A percentile compares a stretch with the other conserved stretches of the same genome.
Evolutionary conservation across 2,113 vertebrate genomes (phyloP).

Genomic region (Oreochromis tanganicae): DNA sequence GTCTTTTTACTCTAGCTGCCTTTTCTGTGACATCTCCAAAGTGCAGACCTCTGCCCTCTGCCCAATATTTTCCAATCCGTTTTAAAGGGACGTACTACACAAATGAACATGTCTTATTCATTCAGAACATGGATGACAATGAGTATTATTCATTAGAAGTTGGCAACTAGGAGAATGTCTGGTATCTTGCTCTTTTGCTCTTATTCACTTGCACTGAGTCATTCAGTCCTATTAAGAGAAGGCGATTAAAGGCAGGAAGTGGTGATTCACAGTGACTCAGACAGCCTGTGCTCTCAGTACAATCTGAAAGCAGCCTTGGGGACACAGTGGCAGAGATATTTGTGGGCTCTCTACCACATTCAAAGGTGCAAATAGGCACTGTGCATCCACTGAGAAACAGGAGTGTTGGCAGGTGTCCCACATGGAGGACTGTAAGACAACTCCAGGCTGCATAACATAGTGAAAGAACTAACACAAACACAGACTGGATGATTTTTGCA

Average conservation of each 20-base stretch:
- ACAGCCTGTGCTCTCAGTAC: background rate
- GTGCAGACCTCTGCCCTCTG: background rate
- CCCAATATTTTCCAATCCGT: background rate
- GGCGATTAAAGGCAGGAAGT: background rate
- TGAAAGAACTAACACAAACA: slow-evolving; percentile 8
- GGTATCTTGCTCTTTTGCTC: background rate
- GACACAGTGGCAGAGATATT: background rate
- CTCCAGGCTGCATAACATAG: background rate
- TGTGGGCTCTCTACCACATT: slow-evolving; percentile 26
- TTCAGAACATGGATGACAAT: slow-evolving; percentile 41
- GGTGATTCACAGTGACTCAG: background rate
- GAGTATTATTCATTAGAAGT: slow-evolving; percentile 48
- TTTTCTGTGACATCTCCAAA: background rate
- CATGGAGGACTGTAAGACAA: slow-evolving; percentile 12
- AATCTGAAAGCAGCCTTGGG: background rate
- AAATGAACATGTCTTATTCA: slow-evolving; percentile 45
- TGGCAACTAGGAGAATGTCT: background rate
- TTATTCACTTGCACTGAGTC: background rate
- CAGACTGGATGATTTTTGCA: background rate
- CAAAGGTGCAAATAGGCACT: slow-evolving; percentile 54
- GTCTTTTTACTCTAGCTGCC: background rate
- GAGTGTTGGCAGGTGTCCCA: slow-evolving; percentile 44
- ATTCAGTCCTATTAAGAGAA: background rate
- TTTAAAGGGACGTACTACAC: slow-evolving; percentile 18
- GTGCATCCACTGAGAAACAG: slow-evolving; percentile 17